Evolutionary conservation across 92 coral and sea anemone species (phyloP).

Genomic region (Palythoa heliodiscus): DNA sequence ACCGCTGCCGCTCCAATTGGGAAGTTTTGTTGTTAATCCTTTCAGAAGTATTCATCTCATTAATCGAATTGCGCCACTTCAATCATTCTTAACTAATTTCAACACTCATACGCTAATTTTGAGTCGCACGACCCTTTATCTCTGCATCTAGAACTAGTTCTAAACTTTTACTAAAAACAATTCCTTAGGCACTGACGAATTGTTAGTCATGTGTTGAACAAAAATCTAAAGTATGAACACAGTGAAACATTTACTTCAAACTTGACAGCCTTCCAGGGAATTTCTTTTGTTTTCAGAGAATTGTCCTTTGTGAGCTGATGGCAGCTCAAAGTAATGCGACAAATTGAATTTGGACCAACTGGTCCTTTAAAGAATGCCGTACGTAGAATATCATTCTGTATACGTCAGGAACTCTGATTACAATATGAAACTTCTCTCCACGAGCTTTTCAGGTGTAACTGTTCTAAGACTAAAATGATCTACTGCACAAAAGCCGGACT

Average conservation of each 20-base stretch:
- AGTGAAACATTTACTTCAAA: neutral
- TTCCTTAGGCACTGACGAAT: neutral
- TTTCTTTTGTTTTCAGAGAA: neutral
- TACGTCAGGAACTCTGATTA: neutral
- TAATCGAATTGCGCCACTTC: neutral
- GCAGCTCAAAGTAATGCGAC: conserved; percentile 4
- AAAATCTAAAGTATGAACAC: neutral
- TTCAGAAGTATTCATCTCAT: conserved; percentile 14
- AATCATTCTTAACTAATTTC: neutral
- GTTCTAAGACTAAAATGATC: neutral
- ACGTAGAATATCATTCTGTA: too few relatives aligned
- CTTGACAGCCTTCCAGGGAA: neutral
- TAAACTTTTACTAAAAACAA: neutral
- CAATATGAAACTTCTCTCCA: neutral
- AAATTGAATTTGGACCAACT: neutral
- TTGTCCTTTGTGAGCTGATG: neutral
- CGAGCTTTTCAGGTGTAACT: neutral
- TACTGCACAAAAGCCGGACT: neutral
- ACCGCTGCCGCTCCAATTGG: neutral
- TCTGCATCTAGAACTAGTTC: neutral
- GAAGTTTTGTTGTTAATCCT: neutral
- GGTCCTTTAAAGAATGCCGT: neutral
- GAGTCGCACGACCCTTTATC: neutral
- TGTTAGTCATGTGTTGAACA: neutral
- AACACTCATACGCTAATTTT: neutral